These are phyloP conservation scores for Luehdorfia chinensis DNA, from an alignment of 1,140 invertebrate genomes.

Conservation along the genomic window DNA sequence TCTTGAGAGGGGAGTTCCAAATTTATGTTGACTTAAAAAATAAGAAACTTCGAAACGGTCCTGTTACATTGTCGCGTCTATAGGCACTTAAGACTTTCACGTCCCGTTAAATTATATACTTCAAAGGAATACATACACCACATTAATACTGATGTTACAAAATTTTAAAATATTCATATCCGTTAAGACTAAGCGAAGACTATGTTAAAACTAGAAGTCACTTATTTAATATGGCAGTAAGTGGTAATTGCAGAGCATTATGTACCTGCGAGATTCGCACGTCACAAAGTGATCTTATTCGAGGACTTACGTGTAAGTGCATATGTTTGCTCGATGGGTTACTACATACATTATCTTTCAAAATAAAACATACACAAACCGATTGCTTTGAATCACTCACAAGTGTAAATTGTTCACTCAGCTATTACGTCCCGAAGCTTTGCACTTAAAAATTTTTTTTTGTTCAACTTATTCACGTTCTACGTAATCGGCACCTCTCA, in stretches of 20 bases:
- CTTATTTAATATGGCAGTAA: constrained; percentile 75
- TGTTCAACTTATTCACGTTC: no score
- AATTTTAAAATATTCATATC: constrained; percentile 51
- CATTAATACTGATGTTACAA: constrained; percentile 72
- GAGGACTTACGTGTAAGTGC: constrained; percentile 48
- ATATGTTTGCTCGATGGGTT: constrained; percentile 65
- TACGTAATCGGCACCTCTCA: no score
- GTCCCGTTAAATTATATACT: constrained; percentile 44
- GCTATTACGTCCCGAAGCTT: no score
- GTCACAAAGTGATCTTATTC: constrained; percentile 49
- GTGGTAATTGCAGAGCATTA: constrained; percentile 62
- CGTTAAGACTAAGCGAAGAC: constrained; percentile 64
- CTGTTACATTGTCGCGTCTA: no score
- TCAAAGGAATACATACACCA: constrained; percentile 66
- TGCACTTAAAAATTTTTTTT: no score
- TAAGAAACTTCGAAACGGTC: no score
- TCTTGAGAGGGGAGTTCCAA: no score
- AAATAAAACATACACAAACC: not conserved
- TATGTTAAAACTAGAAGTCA: constrained; percentile 58
- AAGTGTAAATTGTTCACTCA: no score
- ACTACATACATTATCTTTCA: constrained; percentile 12
- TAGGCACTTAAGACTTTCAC: constrained; percentile 53
- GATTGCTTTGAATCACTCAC: constrained; percentile 8
- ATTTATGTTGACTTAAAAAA: no score
- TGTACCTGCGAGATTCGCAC: constrained; percentile 58